Conservation (phyloP, 2,797 vertebrate species). For the Mus caroli region DNA sequence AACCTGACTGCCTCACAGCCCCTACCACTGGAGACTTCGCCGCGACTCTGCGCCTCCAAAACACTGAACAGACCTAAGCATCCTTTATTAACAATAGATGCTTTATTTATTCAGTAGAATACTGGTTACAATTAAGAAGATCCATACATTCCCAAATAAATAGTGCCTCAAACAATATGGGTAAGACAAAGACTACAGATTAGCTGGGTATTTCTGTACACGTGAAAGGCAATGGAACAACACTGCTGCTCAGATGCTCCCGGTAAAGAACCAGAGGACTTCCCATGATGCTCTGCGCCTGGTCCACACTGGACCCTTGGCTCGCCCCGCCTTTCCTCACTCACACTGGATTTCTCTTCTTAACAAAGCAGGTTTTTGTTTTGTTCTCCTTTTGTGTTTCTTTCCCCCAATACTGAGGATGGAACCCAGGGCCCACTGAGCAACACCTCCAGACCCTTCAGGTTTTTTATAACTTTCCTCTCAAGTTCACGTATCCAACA, state of each 20-base stretch:
- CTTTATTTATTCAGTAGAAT: no score
- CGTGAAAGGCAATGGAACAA: not conserved
- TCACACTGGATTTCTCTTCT: not conserved
- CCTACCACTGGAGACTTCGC: not conserved
- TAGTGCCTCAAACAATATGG: no score
- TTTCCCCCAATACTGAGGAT: not conserved
- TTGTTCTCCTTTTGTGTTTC: not conserved
- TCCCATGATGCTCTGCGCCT: no score
- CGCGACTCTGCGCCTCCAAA: not conserved
- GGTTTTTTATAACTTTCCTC: not conserved
- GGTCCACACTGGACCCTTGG: not conserved
- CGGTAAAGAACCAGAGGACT: not conserved
- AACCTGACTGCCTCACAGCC: not conserved
- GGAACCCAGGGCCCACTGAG: not conserved
- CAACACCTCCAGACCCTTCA: not conserved
- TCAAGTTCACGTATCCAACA: no score
- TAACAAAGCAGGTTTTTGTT: not conserved
- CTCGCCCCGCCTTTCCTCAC: not conserved
- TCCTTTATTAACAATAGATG: no score
- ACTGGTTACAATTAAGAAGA: no score
- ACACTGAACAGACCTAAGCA: not conserved
- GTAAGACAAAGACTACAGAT: no score
- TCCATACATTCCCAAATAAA: no score
- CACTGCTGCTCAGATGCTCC: no score
- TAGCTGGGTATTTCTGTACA: not conserved